Base-by-base conservation (phyloP, 2,113 vertebrate species). In the Zosterops japonicus region DNA sequence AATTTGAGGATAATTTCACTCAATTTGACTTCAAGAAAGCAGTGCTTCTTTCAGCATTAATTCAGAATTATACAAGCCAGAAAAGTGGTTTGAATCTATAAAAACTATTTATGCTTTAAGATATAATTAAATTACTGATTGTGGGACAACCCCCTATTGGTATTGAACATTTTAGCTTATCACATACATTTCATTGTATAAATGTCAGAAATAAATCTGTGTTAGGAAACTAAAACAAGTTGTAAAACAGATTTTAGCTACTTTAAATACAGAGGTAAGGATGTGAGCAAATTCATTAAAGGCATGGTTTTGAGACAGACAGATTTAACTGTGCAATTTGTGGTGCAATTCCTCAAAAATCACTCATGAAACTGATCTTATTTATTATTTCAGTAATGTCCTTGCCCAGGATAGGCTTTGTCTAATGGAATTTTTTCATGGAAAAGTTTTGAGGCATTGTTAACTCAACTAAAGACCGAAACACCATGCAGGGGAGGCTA, bases 1-100 rank as follows among this genome's bases (percentile, higher is more conserved):
- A 94, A 94, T 94, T 87, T 78, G 59, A 95, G 60, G 50, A 83
- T 82, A 81, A 95, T 96, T 92, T 94, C 65, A 87, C 92, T 90
- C 68, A 64, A 71, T 84, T 77, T 81, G 35, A 92, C 56, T 94
- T 93, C 16, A 31, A 70, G 68, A 93, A 92, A 55, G 64, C 42
- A 42, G 16, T 53, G 56, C 36, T 49, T 79, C 65, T 77, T 94
- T n/a, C 64, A 75, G 41, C 11, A 36, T 85, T 88, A 59, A 86
- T 83, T 83, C n/a, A 71, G 14, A 57, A 61, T 60, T 44, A 89
- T 12, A 59, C 5, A 50, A 85, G 83, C 67, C 13, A 46, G 63
- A 42, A 83, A 83, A 64, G 9, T 60, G 41, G 19, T 83, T 56
- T 64, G n/a, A 83, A 78, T 42, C 41, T n/a, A 63, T 12, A n/a